Base-by-base conservation (phyloP, 1,140 invertebrate species). In the Philaenus spumarius region DNA sequence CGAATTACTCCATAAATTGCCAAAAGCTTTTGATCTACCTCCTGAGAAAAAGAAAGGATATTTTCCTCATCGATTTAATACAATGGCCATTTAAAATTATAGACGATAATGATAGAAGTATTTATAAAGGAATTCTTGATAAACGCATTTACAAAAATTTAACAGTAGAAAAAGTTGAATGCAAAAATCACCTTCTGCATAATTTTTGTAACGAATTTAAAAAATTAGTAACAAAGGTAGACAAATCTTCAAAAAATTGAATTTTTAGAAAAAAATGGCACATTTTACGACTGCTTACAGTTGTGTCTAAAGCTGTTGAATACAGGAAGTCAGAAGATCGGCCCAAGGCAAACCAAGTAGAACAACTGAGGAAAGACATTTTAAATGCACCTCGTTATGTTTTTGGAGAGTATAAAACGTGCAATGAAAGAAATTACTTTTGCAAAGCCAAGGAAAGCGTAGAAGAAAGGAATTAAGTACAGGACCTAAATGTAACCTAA, bases 131-230 rank as follows among this genome's bases (percentile, higher is more conserved):
- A 39, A 60, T 62, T 46, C 15, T 50, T 51, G 58, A 65, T 45
- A 11, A 48, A 7, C 61, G 66, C 46, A 64, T 55, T 0, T 66
- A 62, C 47, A 40, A 20, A 19, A 30, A 58, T 9, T 62, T 77
- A 72, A 65, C 84, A 81, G 80, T 84, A 58, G 17, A 66, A 62
- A 61, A 65, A 57, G 2, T 24, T 23, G 23, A 59, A 63, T 55
- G 42, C 47, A 60, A 62, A 39, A 47, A 55, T 26, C 23, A 46
- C 14, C 59, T 61, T 23, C 40, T 60, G 17, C 15, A 51, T 12
- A 62, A 62, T 35, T 61, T 58, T 43, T 55, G 51, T 14, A 60
- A 54, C n/a, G 61, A 55, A 30, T 22, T 62, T 35, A 15, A 15
- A 26, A 20, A 60, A 52, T 61, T 56, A 14, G 62, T 40, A 35